A percentile compares a stretch with the other conserved stretches of the same genome.
phyloP scores from a whole-genome alignment of 2,888 invertebrate genomes.

The Lissocephala sabroskyi region DNA sequence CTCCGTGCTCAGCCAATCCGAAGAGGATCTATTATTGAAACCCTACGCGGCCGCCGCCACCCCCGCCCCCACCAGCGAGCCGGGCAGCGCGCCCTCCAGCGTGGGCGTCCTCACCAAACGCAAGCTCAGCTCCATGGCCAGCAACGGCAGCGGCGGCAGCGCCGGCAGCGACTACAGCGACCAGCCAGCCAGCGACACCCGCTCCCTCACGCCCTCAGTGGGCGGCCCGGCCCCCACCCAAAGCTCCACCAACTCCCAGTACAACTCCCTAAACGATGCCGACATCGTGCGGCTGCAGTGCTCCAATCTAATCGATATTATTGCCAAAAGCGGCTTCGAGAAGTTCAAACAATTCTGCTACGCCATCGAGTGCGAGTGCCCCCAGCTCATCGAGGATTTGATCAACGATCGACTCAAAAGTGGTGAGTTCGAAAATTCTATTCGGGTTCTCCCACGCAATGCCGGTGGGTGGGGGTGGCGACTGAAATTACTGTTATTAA shows the following conservation, averaged over 20 bases:
- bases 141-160: conserved; percentile 49
- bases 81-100: conserved; percentile 56
- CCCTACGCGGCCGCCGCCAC: conserved; percentile 39
- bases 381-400: conserved; percentile 77
- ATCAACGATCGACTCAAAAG: conserved; percentile 76
- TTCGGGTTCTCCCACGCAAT: neutral
- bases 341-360: conserved; percentile 78
- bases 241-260: conserved; percentile 10
- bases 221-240: conserved; percentile 36
- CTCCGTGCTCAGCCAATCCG: conserved; percentile 77
- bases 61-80: conserved; percentile 14
- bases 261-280: conserved; percentile 59
- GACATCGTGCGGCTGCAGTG: conserved; percentile 73
- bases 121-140: conserved; percentile 64
- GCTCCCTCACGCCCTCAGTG: conserved; percentile 67
- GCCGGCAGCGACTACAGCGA: conserved; percentile 51
- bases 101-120: conserved; percentile 55
- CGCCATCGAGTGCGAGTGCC: conserved; percentile 77
- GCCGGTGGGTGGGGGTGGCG: conserved; percentile 22
- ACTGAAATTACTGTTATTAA: conserved; percentile 8
- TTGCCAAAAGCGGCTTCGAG: conserved; percentile 77
- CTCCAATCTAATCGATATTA: conserved; percentile 76
- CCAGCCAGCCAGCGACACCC: conserved; percentile 63
- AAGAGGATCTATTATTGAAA: conserved; percentile 74
- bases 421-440: conserved; percentile 69